Conservation (phyloP, 2,113 vertebrate species). For the Condylura cristata region DNA sequence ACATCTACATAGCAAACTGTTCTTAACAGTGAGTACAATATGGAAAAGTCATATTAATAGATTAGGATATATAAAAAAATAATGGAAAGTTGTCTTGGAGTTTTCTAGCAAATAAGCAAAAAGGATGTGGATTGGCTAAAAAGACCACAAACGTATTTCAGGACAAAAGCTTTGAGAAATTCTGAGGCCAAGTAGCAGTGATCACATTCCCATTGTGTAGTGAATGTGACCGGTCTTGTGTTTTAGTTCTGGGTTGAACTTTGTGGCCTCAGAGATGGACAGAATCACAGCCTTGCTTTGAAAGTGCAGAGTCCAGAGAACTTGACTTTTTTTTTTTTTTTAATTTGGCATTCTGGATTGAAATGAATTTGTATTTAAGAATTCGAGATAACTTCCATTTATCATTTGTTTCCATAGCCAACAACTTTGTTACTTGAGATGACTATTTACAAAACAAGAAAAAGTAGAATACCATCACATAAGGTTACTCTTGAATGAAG, state of each 20-base stretch:
- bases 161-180: background rate
- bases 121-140: background rate
- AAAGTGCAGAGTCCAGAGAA: background rate
- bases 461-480: background rate
- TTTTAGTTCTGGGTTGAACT: background rate
- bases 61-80: background rate
- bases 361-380: background rate
- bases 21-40: background rate
- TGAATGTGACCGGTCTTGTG: accelerated
- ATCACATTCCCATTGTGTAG: background rate
- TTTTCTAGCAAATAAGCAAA: background rate
- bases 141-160: background rate
- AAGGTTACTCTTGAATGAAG: background rate
- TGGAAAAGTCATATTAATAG: background rate
- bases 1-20: background rate
- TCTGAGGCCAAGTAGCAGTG: background rate
- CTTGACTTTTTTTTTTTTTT: background rate
- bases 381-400: background rate
- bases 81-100: background rate
- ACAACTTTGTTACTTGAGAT: background rate
- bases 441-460: background rate
- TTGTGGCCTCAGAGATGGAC: background rate
- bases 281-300: background rate
- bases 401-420: background rate
- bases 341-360: background rate